Base-by-base conservation (phyloP, 2,888 invertebrate species). In the Drosophila mayaguana region DNA sequence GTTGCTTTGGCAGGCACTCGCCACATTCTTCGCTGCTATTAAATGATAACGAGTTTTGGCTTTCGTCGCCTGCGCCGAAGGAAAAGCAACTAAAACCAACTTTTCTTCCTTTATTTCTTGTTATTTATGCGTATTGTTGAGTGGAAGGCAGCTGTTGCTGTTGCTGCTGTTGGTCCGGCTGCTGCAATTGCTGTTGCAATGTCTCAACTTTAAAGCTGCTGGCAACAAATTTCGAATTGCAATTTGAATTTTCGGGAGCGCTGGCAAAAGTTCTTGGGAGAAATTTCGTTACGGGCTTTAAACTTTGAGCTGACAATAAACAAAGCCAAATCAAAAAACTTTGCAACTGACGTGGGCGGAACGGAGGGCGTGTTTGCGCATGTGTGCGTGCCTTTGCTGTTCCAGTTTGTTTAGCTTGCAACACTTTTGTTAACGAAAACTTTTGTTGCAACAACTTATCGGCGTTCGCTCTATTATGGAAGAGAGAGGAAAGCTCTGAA, bases 31-130 rank as follows among this genome's bases (percentile, higher is more conserved):
- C 80, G 66, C 63, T 72, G 71, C 80, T 82, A 90, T 84, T 90
- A 90, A 88, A 85, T 88, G 90, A 90, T 84, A 84, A 84, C 83
- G 89, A 84, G 83, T 90, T 88, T 88, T 90, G 86, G 89, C 88
- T 89, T 81, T 72, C 88, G 64, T 65, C 78, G 70, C 59, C 70
- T 16, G 70, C 55, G 42, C 56, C 65, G 51, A 51, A 43, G 25
- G 38, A 38, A 42, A 22, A 20, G n/a, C 36, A 48, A 38, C 28
- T 20, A 16, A 60, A 38, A 51, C 59, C 68, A 73, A 79, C 63
- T 78, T 76, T 11, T 11, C 32, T 46, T 81, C 1, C 28, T 28
- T 28, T 28, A 28, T 28, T 79, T 77, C n/a, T 83, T 86, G 83
- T 84, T 86, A 86, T 84, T 88, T 90, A 90, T 90, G 90, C 86